Evolutionary conservation across 2,113 vertebrate genomes (phyloP).

Genomic region (Illadopsis cleaveri): DNA sequence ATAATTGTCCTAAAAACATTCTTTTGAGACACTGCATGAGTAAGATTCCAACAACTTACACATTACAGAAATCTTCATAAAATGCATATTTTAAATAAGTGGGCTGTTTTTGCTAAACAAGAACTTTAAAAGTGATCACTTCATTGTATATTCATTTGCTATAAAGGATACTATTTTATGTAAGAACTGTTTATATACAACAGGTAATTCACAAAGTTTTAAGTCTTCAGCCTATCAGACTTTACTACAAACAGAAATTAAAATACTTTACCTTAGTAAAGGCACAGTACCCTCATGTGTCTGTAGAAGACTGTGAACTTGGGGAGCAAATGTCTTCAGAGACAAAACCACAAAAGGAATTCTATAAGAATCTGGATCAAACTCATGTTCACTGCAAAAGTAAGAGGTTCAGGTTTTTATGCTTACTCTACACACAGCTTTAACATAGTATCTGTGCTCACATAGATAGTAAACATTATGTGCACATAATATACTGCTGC

Average conservation of each 20-base stretch:
- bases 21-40: background rate
- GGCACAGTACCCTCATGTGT: constrained; percentile 94
- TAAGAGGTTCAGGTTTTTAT: background rate
- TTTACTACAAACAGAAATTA: background rate
- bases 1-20: background rate
- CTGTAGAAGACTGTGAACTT: constrained; percentile 92
- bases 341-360: constrained; percentile 91
- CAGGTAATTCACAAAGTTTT: background rate
- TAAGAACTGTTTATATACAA: background rate
- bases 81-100: fast-evolving
- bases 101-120: background rate
- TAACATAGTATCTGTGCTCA: background rate
- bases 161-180: background rate
- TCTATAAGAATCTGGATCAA: constrained; percentile 93
- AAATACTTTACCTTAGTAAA: constrained; percentile 85
- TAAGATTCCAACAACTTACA: background rate
- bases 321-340: constrained; percentile 88
- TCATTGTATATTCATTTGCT: background rate
- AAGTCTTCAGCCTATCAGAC: background rate
- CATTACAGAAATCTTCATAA: background rate
- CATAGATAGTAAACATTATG: fast-evolving
- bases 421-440: background rate
- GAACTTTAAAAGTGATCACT: background rate
- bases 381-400: constrained; percentile 87
- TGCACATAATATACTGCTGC: background rate